Conservation (phyloP, 1,140 invertebrate genomes). For the Patella vulgata region DNA sequence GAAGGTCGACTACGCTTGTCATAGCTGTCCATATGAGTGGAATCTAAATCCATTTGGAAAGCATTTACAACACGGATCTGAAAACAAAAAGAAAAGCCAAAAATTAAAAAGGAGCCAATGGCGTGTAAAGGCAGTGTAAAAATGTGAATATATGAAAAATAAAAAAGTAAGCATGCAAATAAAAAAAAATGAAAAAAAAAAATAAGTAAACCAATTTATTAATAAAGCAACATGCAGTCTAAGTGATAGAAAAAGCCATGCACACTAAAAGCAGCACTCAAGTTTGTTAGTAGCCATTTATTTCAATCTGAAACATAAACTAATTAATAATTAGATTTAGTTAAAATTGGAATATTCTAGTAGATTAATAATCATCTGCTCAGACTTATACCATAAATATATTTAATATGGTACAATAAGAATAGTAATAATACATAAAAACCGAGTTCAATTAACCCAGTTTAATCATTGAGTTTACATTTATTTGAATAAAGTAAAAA, state of each 20-base stretch:
- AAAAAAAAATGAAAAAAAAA: not conserved
- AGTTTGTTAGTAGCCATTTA: not conserved
- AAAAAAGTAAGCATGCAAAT: slow-evolving; percentile 6
- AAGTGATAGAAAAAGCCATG: not conserved
- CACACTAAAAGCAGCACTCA: not conserved
- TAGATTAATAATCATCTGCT: no score
- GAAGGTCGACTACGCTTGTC: slow-evolving; percentile 71
- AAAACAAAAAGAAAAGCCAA: slow-evolving; percentile 64
- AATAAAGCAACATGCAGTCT: no score
- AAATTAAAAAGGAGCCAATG: slow-evolving; percentile 11
- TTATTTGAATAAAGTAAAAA: no score
- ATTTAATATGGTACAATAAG: no score
- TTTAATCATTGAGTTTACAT: no score
- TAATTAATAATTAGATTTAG: no score
- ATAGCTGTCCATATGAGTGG: slow-evolving; percentile 77
- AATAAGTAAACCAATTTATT: no score
- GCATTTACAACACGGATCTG: slow-evolving; percentile 99
- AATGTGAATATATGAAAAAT: not conserved
- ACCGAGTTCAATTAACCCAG: no score
- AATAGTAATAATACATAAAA: no score
- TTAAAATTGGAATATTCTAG: no score
- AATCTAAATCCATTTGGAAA: slow-evolving; percentile 97
- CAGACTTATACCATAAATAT: no score
- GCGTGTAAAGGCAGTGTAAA: not conserved
- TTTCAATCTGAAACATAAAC: no score